These are phyloP conservation scores for Nowickia ferox DNA, from an alignment of 2,888 invertebrate genomes.

Conservation along the genomic window DNA sequence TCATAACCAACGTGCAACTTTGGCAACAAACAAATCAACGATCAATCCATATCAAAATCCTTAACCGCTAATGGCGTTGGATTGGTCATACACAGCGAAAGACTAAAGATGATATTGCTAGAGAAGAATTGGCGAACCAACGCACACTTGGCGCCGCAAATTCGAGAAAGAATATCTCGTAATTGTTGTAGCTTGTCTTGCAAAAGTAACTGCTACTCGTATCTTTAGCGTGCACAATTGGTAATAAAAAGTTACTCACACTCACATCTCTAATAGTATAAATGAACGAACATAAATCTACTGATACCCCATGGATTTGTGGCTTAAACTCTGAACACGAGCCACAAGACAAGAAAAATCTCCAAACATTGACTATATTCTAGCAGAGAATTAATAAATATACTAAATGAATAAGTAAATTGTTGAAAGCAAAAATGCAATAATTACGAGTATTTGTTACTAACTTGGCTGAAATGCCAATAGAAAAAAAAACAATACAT, in stretches of 20 bases:
- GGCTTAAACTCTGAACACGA: conserved; percentile 43
- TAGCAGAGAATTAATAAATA: conserved; percentile 49
- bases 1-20: too few relatives aligned
- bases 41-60: too few relatives aligned
- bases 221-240: background rate
- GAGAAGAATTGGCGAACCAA: too few relatives aligned
- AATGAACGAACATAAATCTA: conserved; percentile 31
- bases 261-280: background rate
- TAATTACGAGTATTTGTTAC: conserved; percentile 64
- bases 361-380: conserved; percentile 22
- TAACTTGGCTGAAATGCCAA: conserved; percentile 74
- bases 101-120: too few relatives aligned
- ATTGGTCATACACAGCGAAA: too few relatives aligned
- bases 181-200: background rate
- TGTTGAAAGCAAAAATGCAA: conserved; percentile 57
- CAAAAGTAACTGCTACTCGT: background rate
- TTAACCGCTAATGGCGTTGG: too few relatives aligned
- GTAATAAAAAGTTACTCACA: background rate
- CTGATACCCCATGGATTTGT: conserved; percentile 26
- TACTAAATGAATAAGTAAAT: conserved; percentile 48
- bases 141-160: too few relatives aligned
- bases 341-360: conserved; percentile 44
- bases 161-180: too few relatives aligned
- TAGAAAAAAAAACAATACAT: conserved; percentile 46
- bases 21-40: too few relatives aligned